Base-by-base conservation (phyloP, 2,113 vertebrate genomes). In the Pangasianodon hypophthalmus region DNA sequence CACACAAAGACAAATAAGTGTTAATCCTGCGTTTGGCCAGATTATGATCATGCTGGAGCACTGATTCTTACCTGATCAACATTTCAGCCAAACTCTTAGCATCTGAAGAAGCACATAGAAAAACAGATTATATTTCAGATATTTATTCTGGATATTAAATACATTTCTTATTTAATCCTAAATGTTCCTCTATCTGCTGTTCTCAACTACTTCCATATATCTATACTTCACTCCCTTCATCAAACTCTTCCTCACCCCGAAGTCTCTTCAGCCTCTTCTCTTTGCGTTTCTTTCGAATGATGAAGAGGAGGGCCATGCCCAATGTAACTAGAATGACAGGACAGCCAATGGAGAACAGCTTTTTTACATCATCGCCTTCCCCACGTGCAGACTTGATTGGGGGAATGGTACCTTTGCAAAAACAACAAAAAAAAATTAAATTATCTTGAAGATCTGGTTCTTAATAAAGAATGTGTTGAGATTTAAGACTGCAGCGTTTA, bases 41-140 rank as follows among this genome's bases (percentile, higher is more conserved):
- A 26, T 26, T 26, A 26, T 29, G 21, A 46, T 62, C 44, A 46
- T 44, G 1, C 56, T 44, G 41, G 62, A 29, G 56, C 52, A 87
- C 29, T 75, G 64, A 18, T 60, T 88, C 92, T 95, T 92, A 99
- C 98, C 98, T 99, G 95, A 99, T 99, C 69, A 99, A 95, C 98
- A 99, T 99, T 92, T 99, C 98, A 84, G 98, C 98, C 93, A 99
- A 94, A 92, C 98, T 99, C 95, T 99, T 99, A 1, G 98, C 98
- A 95, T 99, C 98, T 99, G 95, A 44, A 90, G 48, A 90, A 85
- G 84, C 46, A 88, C 81, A 92, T 18, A n/a, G 19, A 81, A 83
- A 84, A 83, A 11, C 6, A 48, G n/a, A 56, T 32, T 26, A 21
- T 41, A 81, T 84, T 67, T 44, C 11, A 24, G 11, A 4, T 85